phyloP scores from a whole-genome alignment of 2,888 invertebrate genomes.

The Horisme vitalbata region DNA sequence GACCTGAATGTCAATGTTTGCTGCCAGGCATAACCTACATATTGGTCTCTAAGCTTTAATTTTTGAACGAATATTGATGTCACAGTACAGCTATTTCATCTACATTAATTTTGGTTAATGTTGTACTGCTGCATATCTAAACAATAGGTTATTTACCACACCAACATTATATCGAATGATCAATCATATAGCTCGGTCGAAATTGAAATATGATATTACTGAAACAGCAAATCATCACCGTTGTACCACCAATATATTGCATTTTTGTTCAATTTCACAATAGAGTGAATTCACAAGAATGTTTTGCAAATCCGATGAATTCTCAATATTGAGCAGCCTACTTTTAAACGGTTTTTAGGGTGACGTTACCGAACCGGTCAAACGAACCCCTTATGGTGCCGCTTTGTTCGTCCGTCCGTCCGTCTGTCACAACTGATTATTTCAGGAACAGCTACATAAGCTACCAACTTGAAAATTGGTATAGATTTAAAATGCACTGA shows the following conservation, averaged over 20 bases:
- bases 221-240: constrained; percentile 26
- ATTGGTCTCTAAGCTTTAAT: constrained; percentile 35
- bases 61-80: constrained; percentile 52
- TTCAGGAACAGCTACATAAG: too few relatives aligned
- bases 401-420: too few relatives aligned
- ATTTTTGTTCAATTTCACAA: constrained; percentile 27
- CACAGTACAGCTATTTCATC: constrained; percentile 47
- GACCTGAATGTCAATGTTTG: constrained; percentile 52
- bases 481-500: too few relatives aligned
- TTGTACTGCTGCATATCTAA: constrained; percentile 19
- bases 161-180: constrained; percentile 40
- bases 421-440: too few relatives aligned
- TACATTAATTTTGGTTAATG: constrained; percentile 52
- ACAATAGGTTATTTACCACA: constrained; percentile 56
- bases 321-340: too few relatives aligned
- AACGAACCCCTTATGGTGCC: too few relatives aligned
- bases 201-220: constrained; percentile 43
- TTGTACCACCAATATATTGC: too few relatives aligned
- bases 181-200: constrained; percentile 42
- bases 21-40: constrained; percentile 30
- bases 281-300: too few relatives aligned
- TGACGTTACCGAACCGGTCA: too few relatives aligned
- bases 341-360: too few relatives aligned
- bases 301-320: too few relatives aligned
- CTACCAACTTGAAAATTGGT: too few relatives aligned